A percentile compares a stretch with the other conserved stretches of the same genome.
Conservation (phyloP, 2,797 vertebrate species). For the Lophotriccus pileatus region DNA sequence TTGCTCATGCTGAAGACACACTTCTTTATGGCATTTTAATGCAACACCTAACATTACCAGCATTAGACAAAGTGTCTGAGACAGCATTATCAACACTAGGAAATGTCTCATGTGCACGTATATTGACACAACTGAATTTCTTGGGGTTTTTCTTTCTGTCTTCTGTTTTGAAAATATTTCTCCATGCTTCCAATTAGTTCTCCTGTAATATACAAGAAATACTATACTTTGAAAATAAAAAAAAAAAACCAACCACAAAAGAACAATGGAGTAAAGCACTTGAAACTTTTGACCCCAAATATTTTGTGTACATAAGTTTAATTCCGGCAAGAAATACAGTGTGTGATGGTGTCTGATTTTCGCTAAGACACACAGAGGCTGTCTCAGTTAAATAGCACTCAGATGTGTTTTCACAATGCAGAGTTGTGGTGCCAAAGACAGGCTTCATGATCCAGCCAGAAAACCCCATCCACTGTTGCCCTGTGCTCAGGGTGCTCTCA, state of each 20-base stretch:
- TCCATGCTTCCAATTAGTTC: background rate
- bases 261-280: background rate
- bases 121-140: background rate
- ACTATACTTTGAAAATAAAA: fast-evolving
- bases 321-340: background rate
- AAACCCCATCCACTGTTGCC: background rate
- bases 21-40: conserved; percentile 14
- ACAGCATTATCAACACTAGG: conserved; percentile 5
- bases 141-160: fast-evolving
- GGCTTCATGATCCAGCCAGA: background rate
- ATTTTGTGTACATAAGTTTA: background rate
- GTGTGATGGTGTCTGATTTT: background rate
- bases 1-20: background rate
- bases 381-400: background rate
- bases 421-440: background rate
- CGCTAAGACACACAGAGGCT: background rate
- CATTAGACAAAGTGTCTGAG: conserved; percentile 14
- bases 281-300: background rate
- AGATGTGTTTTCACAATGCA: background rate
- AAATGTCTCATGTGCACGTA: background rate
- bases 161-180: conserved; percentile 1
- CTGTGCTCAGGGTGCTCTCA: background rate
- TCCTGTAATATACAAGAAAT: background rate
- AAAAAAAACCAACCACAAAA: too few relatives aligned
- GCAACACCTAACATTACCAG: background rate